These are phyloP conservation scores for Labeo catla DNA, from an alignment of 2,113 vertebrate species.

Conservation along the genomic window DNA sequence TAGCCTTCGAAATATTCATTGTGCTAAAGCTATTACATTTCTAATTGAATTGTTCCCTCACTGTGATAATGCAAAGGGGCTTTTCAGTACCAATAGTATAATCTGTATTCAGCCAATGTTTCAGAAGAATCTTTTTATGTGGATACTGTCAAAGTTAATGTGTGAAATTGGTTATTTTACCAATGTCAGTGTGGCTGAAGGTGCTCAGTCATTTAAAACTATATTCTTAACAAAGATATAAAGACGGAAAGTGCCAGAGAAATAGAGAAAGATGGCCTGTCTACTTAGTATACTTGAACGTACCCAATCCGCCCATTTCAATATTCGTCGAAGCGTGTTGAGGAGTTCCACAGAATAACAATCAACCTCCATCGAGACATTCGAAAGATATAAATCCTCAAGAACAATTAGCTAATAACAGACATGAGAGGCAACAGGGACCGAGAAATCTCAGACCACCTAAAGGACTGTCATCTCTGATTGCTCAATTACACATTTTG, in stretches of 20 bases:
- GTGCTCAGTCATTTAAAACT: constrained; percentile 53
- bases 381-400: constrained; percentile 61
- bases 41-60: neutral
- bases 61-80: neutral
- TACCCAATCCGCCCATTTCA: constrained; percentile 45
- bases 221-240: neutral
- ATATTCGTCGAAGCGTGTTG: constrained; percentile 35
- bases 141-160: constrained; percentile 38
- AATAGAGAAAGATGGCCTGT: constrained; percentile 21
- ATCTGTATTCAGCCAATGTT: constrained; percentile 35
- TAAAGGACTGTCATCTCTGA: constrained; percentile 63
- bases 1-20: neutral
- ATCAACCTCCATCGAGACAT: constrained; percentile 56
- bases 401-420: constrained; percentile 64
- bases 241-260: neutral
- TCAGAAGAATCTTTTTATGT: constrained; percentile 49
- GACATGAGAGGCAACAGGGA: constrained; percentile 59
- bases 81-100: constrained; percentile 5
- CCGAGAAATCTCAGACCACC: constrained; percentile 56
- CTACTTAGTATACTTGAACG: constrained; percentile 43
- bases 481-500: constrained; percentile 65
- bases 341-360: constrained; percentile 52
- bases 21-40: neutral
- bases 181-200: constrained; percentile 50
- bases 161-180: constrained; percentile 41